These are phyloP conservation scores for Picathartes gymnocephalus DNA, from an alignment of 2,113 vertebrate species.

Conservation along the genomic window DNA sequence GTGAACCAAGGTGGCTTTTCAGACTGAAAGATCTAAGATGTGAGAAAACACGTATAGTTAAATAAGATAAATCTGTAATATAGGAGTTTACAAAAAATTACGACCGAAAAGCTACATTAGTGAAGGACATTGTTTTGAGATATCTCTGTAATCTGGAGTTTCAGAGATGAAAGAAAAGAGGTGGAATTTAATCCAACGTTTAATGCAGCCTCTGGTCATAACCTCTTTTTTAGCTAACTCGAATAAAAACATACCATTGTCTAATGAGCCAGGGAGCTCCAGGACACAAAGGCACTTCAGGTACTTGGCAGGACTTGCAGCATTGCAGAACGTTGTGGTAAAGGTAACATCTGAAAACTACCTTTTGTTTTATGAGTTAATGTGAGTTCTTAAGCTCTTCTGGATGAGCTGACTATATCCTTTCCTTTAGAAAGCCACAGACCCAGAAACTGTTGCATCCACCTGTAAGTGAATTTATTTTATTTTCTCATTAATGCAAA, in stretches of 20 bases:
- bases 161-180: not conserved
- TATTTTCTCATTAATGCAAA: not conserved
- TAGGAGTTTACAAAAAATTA: not conserved
- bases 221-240: not conserved
- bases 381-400: not conserved
- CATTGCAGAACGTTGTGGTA: not conserved
- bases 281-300: not conserved
- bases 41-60: not conserved
- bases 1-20: not conserved
- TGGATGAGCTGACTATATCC: not conserved
- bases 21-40: not conserved
- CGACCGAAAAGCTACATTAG: not conserved
- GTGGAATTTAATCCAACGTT: not conserved
- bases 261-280: not conserved
- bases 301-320: not conserved
- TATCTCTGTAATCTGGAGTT: not conserved
- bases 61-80: not conserved
- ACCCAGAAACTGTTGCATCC: not conserved
- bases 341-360: not conserved
- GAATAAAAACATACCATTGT: rapidly evolving
- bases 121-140: not conserved
- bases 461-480: not conserved
- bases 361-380: not conserved
- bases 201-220: not conserved
- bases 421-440: not conserved